These are phyloP conservation scores for Drosophila sordidapex DNA, from an alignment of 2,888 invertebrate species.

Conservation along the genomic window DNA sequence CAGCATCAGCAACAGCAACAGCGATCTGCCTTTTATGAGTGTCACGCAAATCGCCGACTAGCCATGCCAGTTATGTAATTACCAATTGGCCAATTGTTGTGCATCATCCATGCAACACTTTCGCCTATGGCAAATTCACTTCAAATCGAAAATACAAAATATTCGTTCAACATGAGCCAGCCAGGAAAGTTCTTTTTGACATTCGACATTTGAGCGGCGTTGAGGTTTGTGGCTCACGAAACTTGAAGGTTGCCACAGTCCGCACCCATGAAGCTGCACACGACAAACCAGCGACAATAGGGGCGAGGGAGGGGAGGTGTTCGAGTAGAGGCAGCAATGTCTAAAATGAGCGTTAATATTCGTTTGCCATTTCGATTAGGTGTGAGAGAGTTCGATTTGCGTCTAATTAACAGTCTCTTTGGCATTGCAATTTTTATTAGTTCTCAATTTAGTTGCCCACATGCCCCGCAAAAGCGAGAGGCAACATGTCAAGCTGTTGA, in stretches of 20 bases:
- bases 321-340: neutral
- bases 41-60: constrained; percentile 18
- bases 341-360: constrained; percentile 27
- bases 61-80: constrained; percentile 27
- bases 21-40: constrained; percentile 30
- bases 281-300: constrained; percentile 49
- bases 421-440: constrained; percentile 55
- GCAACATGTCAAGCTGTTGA: constrained; percentile 48
- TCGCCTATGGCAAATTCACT: constrained; percentile 4
- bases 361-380: constrained; percentile 68
- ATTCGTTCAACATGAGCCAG: no score
- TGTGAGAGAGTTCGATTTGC: constrained; percentile 55
- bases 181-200: constrained; percentile 70
- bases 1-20: neutral
- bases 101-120: constrained; percentile 14
- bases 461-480: constrained; percentile 20
- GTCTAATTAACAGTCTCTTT: constrained; percentile 60
- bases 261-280: constrained; percentile 62
- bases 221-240: constrained; percentile 40
- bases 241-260: constrained; percentile 68
- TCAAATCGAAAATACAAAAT: neutral
- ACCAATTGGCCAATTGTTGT: constrained; percentile 5
- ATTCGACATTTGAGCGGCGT: constrained; percentile 66
- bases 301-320: constrained; percentile 15
- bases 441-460: constrained; percentile 40